Evolutionary conservation across 92 coral and sea anemone genomes (phyloP).

Genomic region (Heliopora coerulea): DNA sequence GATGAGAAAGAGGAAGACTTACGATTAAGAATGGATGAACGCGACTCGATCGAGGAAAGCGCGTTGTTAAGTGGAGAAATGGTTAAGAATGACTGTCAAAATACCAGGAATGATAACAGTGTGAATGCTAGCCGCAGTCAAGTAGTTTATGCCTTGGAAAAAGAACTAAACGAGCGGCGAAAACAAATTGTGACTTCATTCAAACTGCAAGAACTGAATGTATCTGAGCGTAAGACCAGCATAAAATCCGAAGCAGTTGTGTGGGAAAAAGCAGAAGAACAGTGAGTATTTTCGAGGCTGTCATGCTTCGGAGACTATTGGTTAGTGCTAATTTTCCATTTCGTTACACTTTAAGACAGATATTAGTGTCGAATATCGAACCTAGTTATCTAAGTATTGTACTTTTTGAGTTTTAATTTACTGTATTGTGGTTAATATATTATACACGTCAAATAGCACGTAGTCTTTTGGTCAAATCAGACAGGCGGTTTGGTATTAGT

Average conservation of each 20-base stretch:
- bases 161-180: slow-evolving; percentile 67
- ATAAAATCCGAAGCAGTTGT: slow-evolving; percentile 73
- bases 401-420: no score
- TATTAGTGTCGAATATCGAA: no score
- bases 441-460: no score
- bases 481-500: no score
- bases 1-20: neutral
- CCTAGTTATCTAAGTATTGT: no score
- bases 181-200: slow-evolving; percentile 89
- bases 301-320: no score
- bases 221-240: slow-evolving; percentile 74
- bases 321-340: no score
- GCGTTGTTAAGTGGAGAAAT: no score
- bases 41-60: neutral
- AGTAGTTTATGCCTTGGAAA: slow-evolving; percentile 53
- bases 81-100: neutral
- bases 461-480: no score
- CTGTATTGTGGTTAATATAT: no score
- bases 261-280: slow-evolving; percentile 74
- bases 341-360: no score
- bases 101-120: slow-evolving; percentile 50
- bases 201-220: slow-evolving; percentile 83
- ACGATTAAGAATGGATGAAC: neutral
- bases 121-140: slow-evolving; percentile 46
- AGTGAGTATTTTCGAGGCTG: slow-evolving; percentile 64